A percentile compares a stretch with the other conserved stretches of the same genome.
Conservation (phyloP, 2,797 vertebrate genomes). For the Neosalanx taihuensis region DNA sequence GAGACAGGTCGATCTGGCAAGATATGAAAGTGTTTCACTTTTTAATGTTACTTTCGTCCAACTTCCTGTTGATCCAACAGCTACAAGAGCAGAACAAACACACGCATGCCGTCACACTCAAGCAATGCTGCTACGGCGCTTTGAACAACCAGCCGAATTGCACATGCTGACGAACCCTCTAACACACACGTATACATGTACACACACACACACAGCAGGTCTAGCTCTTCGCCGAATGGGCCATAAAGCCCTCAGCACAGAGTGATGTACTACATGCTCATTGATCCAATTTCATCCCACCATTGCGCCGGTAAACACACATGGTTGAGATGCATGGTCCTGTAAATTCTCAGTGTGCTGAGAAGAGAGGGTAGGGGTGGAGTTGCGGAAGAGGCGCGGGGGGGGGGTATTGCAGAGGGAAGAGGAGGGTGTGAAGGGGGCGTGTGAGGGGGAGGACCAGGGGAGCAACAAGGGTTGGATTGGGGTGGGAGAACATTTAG, state of each 20-base stretch:
- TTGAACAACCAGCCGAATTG: neutral
- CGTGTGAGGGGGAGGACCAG: conserved; percentile 9
- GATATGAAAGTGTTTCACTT: no score
- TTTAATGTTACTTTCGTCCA: no score
- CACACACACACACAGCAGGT: neutral
- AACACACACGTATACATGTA: neutral
- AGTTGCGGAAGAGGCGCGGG: neutral
- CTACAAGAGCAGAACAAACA: neutral
- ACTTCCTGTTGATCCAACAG: no score
- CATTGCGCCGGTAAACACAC: conserved; percentile 67
- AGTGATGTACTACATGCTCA: conserved; percentile 67
- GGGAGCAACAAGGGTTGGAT: neutral
- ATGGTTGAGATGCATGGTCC: conserved; percentile 54
- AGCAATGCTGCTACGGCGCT: conserved; percentile 2
- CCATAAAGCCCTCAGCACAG: conserved; percentile 22
- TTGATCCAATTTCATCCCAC: conserved; percentile 66
- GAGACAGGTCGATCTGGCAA: no score
- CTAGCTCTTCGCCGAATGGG: neutral
- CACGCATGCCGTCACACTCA: neutral
- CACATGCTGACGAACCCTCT: neutral
- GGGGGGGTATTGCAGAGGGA: conserved; percentile 16
- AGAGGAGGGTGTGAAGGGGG: neutral
- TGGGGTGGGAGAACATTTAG: neutral
- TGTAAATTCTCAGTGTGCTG: conserved; percentile 51
- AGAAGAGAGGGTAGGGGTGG: neutral